phyloP scores from a whole-genome alignment of 1,140 invertebrate species.

The Drosophila simulans region DNA sequence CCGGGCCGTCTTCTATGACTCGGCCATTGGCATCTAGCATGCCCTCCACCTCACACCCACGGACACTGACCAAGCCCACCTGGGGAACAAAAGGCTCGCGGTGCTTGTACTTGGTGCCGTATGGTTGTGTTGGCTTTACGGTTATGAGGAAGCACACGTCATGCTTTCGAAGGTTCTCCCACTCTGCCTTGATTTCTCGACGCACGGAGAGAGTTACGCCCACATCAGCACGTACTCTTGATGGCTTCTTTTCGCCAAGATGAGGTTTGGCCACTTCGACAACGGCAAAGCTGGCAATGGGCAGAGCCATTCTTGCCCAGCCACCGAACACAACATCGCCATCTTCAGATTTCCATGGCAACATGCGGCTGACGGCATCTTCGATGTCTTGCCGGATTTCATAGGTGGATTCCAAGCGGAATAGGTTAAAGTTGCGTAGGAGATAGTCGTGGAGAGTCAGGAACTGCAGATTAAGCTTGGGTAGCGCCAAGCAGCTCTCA shows the following conservation, averaged over 20 bases:
- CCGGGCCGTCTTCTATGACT: conserved; percentile 98
- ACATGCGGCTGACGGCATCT: conserved; percentile 96
- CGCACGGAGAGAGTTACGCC: conserved; percentile 96
- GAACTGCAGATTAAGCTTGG: conserved; percentile 99
- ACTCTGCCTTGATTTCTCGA: conserved; percentile 96
- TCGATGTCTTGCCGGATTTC: conserved; percentile 99
- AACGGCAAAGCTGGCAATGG: conserved; percentile 95
- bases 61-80: conserved; percentile 95
- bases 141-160: conserved; percentile 99
- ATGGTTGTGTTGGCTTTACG: conserved; percentile 92
- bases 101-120: conserved; percentile 92
- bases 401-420: conserved; percentile 99
- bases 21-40: conserved; percentile 98
- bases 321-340: conserved; percentile 95
- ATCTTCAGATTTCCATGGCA: conserved; percentile 97
- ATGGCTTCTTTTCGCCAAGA: conserved; percentile 97
- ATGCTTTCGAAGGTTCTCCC: conserved; percentile 98
- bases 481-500: conserved; percentile 96
- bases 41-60: conserved; percentile 99
- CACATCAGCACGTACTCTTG: conserved; percentile 96
- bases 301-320: conserved; percentile 99
- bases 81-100: conserved; percentile 94
- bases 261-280: conserved; percentile 97
- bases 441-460: conserved; percentile 99
- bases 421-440: conserved; percentile 98